Evolutionary conservation across 1,140 invertebrate species (phyloP).

Genomic region (Tetranychus urticae): DNA sequence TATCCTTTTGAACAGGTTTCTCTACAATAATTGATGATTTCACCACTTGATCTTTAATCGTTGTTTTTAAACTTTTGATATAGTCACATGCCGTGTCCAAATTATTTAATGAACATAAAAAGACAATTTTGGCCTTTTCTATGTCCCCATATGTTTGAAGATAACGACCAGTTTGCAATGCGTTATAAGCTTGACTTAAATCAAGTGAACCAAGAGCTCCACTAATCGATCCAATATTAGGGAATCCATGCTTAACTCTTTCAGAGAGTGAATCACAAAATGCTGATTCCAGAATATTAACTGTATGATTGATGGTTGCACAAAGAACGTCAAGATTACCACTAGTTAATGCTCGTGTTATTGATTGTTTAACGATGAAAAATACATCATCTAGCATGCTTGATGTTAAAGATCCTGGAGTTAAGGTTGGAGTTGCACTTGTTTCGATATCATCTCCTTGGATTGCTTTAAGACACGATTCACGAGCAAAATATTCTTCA

Average conservation of each 20-base stretch:
- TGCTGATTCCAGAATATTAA: slow-evolving; percentile 60
- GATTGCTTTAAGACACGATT: slow-evolving; percentile 60
- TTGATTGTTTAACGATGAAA: slow-evolving; percentile 87
- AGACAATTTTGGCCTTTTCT: slow-evolving; percentile 41
- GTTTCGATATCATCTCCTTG: slow-evolving; percentile 20
- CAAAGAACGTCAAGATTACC: slow-evolving; percentile 84
- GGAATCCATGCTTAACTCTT: slow-evolving; percentile 48
- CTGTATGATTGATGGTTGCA: slow-evolving; percentile 84
- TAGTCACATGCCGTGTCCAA: slow-evolving; percentile 76
- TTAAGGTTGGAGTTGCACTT: slow-evolving; percentile 17
- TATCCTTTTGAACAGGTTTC: slow-evolving; percentile 17
- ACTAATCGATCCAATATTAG: slow-evolving; percentile 22
- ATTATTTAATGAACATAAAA: slow-evolving; percentile 73
- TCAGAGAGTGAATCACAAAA: slow-evolving; percentile 49
- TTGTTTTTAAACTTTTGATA: slow-evolving; percentile 42
- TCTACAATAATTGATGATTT: slow-evolving; percentile 22
- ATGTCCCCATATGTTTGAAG: slow-evolving; percentile 13
- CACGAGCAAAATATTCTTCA: slow-evolving; percentile 86
- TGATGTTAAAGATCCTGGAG: slow-evolving; percentile 41
- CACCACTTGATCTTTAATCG: slow-evolving; percentile 21
- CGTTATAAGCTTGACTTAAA: slow-evolving; percentile 33
- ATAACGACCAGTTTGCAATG: slow-evolving; percentile 44
- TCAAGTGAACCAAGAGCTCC: slow-evolving; percentile 40
- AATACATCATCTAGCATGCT: slow-evolving; percentile 94
- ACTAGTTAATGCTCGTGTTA: slow-evolving; percentile 61